These are phyloP conservation scores for Platysteira castanea DNA, from an alignment of 2,113 vertebrate species.

Conservation along the genomic window DNA sequence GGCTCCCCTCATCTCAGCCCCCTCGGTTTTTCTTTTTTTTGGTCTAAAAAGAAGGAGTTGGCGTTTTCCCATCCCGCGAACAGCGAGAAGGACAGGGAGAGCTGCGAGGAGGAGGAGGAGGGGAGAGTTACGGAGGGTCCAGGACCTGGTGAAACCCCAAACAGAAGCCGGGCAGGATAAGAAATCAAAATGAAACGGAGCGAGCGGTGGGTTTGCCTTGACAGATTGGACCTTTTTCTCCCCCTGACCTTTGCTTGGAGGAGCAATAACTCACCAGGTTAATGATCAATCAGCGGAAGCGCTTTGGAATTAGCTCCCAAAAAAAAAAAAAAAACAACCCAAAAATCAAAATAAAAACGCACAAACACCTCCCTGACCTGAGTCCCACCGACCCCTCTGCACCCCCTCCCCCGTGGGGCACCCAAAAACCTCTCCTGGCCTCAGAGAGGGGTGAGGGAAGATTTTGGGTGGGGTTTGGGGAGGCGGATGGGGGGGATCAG, in stretches of 20 bases:
- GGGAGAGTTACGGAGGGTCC: background rate
- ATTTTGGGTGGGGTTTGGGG: background rate
- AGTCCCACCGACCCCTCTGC: background rate
- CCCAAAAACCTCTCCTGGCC: background rate
- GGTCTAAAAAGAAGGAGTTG: background rate
- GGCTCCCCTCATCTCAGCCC: background rate
- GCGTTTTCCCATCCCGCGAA: background rate
- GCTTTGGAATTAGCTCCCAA: constrained; percentile 66
- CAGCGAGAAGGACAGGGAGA: background rate
- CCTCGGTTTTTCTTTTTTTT: background rate
- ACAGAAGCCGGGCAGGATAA: constrained; percentile 20
- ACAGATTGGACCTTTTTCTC: constrained; percentile 77
- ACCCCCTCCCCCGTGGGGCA: background rate
- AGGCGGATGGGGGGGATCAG: too few species aligned
- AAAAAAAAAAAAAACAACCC: constrained; percentile 32
- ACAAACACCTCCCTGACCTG: background rate
- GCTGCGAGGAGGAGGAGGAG: background rate
- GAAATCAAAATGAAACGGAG: constrained; percentile 30
- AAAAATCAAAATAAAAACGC: background rate
- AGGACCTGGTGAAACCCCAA: background rate
- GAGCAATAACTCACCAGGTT: constrained; percentile 80
- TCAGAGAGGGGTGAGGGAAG: background rate
- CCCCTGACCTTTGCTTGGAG: constrained; percentile 78
- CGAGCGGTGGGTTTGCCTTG: constrained; percentile 55
- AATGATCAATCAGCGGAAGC: constrained; percentile 79